Conservation (phyloP, 2,797 vertebrate genomes). For the Coregonus sp. region DNA sequence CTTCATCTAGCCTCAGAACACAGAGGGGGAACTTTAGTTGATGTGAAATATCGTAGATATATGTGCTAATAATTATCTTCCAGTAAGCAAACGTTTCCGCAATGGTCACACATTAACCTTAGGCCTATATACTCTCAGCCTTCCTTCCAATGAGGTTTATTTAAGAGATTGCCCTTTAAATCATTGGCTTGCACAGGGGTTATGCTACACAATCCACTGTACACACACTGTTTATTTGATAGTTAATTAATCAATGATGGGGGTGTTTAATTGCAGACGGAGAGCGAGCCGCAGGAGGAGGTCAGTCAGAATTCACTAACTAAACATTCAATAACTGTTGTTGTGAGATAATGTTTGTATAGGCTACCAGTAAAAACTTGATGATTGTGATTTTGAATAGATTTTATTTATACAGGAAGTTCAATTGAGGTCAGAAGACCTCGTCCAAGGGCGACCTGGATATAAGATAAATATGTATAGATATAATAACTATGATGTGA, state of each 20-base stretch:
- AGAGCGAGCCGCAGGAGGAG: slow-evolving; percentile 8
- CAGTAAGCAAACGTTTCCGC: not conserved
- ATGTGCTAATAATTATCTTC: not conserved
- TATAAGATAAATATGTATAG: not conserved
- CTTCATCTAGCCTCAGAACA: not conserved
- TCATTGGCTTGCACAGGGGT: not conserved
- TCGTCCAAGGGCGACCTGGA: not conserved
- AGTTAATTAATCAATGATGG: not conserved
- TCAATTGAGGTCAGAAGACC: not conserved
- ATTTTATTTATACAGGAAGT: not conserved
- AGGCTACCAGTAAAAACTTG: not conserved
- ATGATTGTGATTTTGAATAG: not conserved
- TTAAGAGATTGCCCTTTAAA: not conserved
- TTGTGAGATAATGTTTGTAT: not conserved
- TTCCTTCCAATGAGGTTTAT: not conserved
- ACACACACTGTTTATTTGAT: not conserved
- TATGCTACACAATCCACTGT: not conserved
- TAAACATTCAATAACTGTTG: slow-evolving; percentile 4
- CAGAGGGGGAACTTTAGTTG: too few relatives aligned
- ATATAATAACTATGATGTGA: not conserved
- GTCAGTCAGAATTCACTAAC: slow-evolving; percentile 18
- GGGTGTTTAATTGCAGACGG: slow-evolving; percentile 19
- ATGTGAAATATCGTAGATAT: too few relatives aligned
- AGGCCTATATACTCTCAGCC: too few relatives aligned
- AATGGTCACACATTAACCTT: slow-evolving; percentile 1